These are phyloP conservation scores for Argyrosomus japonicus DNA, from an alignment of 2,113 vertebrate genomes.

Conservation along the genomic window DNA sequence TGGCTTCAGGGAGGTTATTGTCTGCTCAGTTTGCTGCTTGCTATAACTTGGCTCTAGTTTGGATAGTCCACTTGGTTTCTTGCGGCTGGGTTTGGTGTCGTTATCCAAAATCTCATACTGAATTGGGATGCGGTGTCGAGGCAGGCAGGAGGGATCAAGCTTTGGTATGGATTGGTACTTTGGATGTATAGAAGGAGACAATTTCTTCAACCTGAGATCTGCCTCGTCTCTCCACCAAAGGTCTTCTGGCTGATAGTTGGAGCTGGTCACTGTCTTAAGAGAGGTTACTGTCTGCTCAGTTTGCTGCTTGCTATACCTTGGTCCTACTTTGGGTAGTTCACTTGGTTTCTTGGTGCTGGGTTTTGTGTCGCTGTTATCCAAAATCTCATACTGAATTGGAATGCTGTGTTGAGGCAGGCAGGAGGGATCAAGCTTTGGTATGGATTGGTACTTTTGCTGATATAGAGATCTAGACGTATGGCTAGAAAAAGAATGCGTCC, in stretches of 20 bases:
- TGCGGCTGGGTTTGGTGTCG: accelerated
- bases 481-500: neutral
- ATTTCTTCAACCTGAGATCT: neutral
- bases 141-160: conserved; percentile 49
- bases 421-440: conserved; percentile 42
- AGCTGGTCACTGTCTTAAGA: conserved; percentile 14
- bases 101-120: conserved; percentile 74
- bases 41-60: conserved; percentile 12
- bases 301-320: conserved; percentile 18
- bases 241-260: neutral
- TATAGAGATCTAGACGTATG: neutral
- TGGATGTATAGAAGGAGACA: neutral
- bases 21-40: conserved; percentile 20
- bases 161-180: neutral
- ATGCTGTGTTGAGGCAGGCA: conserved; percentile 50
- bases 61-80: conserved; percentile 27
- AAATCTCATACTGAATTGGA: conserved; percentile 72
- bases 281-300: neutral
- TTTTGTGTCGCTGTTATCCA: conserved; percentile 33
- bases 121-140: conserved; percentile 58
- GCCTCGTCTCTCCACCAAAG: conserved; percentile 7
- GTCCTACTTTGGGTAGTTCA: conserved; percentile 20
- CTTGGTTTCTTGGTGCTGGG: neutral
- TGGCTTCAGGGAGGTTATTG: neutral
- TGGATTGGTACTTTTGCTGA: neutral